Evolutionary conservation across 2,113 vertebrate species (phyloP).

Genomic region (Malurus melanocephalus): DNA sequence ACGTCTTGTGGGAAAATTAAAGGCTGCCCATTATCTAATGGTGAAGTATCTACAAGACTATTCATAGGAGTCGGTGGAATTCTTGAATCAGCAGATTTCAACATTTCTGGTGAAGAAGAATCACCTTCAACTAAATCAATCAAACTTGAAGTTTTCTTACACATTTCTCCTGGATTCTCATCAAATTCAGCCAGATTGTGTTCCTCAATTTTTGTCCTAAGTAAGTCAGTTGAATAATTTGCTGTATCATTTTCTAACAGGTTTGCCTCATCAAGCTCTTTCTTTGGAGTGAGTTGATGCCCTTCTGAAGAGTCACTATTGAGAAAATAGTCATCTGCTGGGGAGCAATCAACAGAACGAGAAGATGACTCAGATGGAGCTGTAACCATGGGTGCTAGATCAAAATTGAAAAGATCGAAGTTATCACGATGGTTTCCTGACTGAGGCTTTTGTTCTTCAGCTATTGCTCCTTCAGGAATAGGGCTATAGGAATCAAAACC

Average conservation of each 20-base stretch:
- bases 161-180: conserved; percentile 52
- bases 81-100: conserved; percentile 69
- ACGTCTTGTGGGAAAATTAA: conserved; percentile 82
- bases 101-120: conserved; percentile 57
- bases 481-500: conserved; percentile 80
- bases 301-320: conserved; percentile 73
- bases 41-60: conserved; percentile 84
- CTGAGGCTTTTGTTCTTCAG: conserved; percentile 77
- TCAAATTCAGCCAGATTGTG: conserved; percentile 76
- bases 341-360: conserved; percentile 75
- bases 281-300: conserved; percentile 58
- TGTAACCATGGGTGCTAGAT: conserved; percentile 71
- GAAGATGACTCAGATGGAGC: conserved; percentile 66
- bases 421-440: conserved; percentile 71
- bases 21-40: conserved; percentile 75
- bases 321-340: conserved; percentile 73
- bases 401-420: conserved; percentile 85
- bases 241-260: conserved; percentile 53
- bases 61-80: conserved; percentile 88
- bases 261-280: conserved; percentile 41
- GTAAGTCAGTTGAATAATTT: conserved; percentile 70
- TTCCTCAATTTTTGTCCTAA: conserved; percentile 64
- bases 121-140: conserved; percentile 54
- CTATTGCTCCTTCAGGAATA: conserved; percentile 77
- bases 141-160: conserved; percentile 60